Evolutionary conservation across 1,140 invertebrate species (phyloP).

Genomic region (Orius insidiosus): DNA sequence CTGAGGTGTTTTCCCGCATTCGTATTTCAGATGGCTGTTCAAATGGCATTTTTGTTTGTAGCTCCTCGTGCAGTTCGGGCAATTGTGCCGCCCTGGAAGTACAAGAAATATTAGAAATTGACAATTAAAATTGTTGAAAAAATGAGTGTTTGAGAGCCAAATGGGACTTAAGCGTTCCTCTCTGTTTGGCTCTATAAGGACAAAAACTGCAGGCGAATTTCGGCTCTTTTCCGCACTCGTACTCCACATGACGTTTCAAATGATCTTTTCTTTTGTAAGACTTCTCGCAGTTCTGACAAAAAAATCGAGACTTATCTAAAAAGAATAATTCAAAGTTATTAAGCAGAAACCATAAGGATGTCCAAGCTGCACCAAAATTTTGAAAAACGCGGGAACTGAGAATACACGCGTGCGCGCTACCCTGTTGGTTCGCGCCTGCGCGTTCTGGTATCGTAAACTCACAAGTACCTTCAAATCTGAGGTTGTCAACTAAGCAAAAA

Average conservation of each 20-base stretch:
- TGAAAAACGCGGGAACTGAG: too few relatives aligned
- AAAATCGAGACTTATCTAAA: not conserved
- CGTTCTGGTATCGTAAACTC: too few relatives aligned
- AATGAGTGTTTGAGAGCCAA: slow-evolving; percentile 17
- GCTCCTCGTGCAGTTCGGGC: slow-evolving; percentile 52
- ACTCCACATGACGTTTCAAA: slow-evolving; percentile 40
- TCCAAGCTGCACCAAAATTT: too few relatives aligned
- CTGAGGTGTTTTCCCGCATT: slow-evolving; percentile 56
- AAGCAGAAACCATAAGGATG: not conserved
- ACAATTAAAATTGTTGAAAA: not conserved
- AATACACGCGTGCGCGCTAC: too few relatives aligned
- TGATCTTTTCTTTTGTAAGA: slow-evolving; percentile 31
- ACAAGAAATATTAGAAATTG: too few relatives aligned
- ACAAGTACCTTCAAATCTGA: too few relatives aligned
- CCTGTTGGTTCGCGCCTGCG: too few relatives aligned
- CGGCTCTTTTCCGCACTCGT: slow-evolving; percentile 69
- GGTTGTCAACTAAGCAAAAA: too few relatives aligned
- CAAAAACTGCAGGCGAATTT: slow-evolving; percentile 64
- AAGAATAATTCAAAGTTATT: not conserved
- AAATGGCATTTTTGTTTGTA: slow-evolving; percentile 66
- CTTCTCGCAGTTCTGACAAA: slow-evolving; percentile 28
- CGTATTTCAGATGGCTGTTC: slow-evolving; percentile 66
- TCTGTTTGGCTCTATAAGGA: slow-evolving; percentile 60
- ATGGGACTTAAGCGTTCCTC: slow-evolving; percentile 64
- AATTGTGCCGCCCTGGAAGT: slow-evolving; percentile 22